Evolutionary conservation across 2,797 vertebrate species (phyloP).

Genomic region (Erethizon dorsatum): DNA sequence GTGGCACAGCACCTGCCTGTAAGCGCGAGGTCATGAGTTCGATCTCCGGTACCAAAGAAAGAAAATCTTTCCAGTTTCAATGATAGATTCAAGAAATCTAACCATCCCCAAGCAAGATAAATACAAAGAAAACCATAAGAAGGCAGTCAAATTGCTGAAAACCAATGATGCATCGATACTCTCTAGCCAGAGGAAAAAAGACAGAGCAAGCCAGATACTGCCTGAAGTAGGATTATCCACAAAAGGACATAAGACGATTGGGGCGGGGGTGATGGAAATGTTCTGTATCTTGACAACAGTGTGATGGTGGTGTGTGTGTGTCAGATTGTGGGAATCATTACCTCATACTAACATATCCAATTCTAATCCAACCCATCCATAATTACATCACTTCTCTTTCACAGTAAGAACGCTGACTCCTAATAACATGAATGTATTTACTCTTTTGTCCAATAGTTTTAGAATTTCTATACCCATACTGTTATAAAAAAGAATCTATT

Average conservation of each 20-base stretch:
- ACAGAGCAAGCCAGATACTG: background rate
- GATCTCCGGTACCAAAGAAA: too few relatives aligned
- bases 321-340: background rate
- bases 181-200: background rate
- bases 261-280: background rate
- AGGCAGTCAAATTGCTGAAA: background rate
- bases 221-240: background rate
- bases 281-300: background rate
- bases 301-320: background rate
- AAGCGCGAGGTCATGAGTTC: too few relatives aligned
- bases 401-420: background rate
- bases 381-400: background rate
- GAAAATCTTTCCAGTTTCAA: background rate
- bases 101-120: background rate
- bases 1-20: too few relatives aligned
- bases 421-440: background rate
- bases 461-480: background rate
- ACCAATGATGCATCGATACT: background rate
- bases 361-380: background rate
- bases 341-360: background rate
- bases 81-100: background rate
- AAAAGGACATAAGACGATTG: background rate
- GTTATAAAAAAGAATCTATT: background rate
- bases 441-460: background rate
- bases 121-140: background rate